Percentiles rank a stretch among this genome's conserved stretches.
Evolutionary conservation across 2,113 vertebrate genomes (phyloP).

Genomic region (Vulpes ferrilata): DNA sequence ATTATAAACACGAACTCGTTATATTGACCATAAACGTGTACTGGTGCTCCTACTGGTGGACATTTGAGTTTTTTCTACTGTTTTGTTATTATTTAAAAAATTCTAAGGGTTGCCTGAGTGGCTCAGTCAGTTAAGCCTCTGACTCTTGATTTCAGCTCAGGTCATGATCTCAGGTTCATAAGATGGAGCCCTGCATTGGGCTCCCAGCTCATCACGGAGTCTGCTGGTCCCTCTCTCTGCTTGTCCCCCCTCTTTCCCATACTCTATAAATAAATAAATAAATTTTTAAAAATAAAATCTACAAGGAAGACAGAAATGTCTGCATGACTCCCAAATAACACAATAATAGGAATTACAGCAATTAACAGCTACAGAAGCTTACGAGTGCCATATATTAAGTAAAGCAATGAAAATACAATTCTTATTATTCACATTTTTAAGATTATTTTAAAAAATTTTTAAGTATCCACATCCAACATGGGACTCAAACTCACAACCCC

Average conservation of each 20-base stretch:
- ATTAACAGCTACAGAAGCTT: slow-evolving; percentile 3
- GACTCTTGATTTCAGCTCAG: neutral
- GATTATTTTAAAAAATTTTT: neutral
- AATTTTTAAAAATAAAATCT: neutral
- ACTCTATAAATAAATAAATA: neutral
- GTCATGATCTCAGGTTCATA: neutral
- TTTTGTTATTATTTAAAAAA: neutral
- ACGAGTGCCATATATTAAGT: neutral
- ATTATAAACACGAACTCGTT: neutral
- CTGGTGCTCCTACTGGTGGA: neutral
- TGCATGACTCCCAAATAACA: neutral
- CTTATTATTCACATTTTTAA: neutral
- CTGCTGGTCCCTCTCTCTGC: neutral
- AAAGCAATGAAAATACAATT: neutral
- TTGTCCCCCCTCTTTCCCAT: neutral
- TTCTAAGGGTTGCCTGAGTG: neutral
- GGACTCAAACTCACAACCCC: neutral
- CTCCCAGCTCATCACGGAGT: neutral
- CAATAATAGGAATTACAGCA: neutral
- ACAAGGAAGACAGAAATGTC: neutral
- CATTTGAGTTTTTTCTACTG: neutral
- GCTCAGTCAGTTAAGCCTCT: neutral
- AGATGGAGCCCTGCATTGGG: neutral
- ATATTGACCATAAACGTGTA: neutral
- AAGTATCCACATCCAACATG: neutral